Evolutionary conservation across 2,888 invertebrate genomes (phyloP), one percentile per base, ranked within the genome.

Genomic region (Dryomyza anilis): DNA sequence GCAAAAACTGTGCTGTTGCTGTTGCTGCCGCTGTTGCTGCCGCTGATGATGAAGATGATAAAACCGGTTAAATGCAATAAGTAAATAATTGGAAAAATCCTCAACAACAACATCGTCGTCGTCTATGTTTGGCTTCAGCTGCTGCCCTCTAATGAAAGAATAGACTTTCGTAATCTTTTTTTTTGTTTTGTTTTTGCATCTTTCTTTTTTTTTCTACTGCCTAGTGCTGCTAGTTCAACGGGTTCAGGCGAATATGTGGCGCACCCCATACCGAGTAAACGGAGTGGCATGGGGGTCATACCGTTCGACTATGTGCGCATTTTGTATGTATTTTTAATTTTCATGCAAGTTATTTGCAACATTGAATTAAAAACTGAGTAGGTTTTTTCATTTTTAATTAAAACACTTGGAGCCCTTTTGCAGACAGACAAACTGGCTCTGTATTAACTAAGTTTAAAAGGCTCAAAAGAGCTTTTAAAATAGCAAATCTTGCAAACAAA

Each of bases 81-180:
- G 55, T 36, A 55, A 52, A 55, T 55, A 55, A 55, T 55, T 55
- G 55, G 55, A 55, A 55, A 55, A 55, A 36, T 23, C 36, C 55
- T 52, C 50, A 52, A 52, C 50, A 52, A 50, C 10, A 52, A 52
- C n/a, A 52, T 14, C 50, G 23, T 52, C 50, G 27, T 29, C 27
- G 23, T 25, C 25, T 10, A 27, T 52, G 23, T n/a, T 16, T 52
- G 27, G 50, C 25, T 52, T 25, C 25, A 27, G 50, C 16, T 52
- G 50, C 23, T 50, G 27, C 14, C n/a, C 50, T 50, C 8, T 27
- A 27, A 25, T 21, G 50, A 10, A 52, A 52, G 25, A 21, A 4
- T 8, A 52, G 29, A 52, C 33, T 53, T 53, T 33, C 30, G 8
- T 16, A 33, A n/a, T 3, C 19, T 21, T 33, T 55, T 36, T 55